Evolutionary conservation across 2,113 vertebrate species (phyloP).

Genomic region (Lepidothrix coronata): DNA sequence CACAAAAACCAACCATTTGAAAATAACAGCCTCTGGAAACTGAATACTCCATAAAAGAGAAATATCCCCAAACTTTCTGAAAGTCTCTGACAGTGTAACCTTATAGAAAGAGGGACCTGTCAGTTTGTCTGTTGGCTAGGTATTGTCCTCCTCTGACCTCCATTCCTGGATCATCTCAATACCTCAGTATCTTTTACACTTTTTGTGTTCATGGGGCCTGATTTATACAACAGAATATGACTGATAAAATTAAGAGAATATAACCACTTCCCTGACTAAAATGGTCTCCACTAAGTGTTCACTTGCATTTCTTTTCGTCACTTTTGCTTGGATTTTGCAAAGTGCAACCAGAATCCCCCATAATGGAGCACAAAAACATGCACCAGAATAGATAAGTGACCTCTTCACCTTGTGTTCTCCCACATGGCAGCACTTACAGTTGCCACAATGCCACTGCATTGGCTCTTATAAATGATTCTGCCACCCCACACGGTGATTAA

Average conservation of each 20-base stretch:
- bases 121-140: not conserved
- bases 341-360: not conserved
- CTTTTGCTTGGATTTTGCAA: not conserved
- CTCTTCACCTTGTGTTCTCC: conserved; percentile 11
- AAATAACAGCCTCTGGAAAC: not conserved
- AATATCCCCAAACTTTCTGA: not conserved
- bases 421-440: conserved; percentile 42
- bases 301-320: not conserved
- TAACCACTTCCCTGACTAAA: not conserved
- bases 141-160: not conserved
- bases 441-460: not conserved
- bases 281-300: not conserved
- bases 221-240: not conserved
- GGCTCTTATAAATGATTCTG: conserved; percentile 33
- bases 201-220: not conserved
- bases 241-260: not conserved
- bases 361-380: not conserved
- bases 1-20: not conserved
- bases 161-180: not conserved
- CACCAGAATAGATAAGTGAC: not conserved
- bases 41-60: not conserved
- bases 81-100: not conserved
- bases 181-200: not conserved
- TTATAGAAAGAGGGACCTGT: not conserved
- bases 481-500: conserved; percentile 57